Conservation (phyloP, 2,888 invertebrate genomes). For the Plebejus melissa region DNA sequence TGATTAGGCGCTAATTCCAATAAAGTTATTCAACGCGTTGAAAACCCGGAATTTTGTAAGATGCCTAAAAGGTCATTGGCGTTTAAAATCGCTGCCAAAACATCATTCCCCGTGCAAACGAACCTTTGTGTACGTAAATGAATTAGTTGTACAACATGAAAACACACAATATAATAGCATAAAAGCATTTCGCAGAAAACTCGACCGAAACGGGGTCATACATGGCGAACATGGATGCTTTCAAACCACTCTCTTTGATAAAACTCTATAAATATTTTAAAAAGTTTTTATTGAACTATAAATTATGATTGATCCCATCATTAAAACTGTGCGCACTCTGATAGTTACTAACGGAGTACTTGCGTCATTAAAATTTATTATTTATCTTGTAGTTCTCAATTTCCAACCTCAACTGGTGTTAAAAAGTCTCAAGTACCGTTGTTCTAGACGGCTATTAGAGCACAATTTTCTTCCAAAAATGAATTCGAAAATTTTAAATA, state of each 20-base stretch:
- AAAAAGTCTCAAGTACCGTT: neutral
- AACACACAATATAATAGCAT: neutral
- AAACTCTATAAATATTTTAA: neutral
- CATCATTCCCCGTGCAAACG: neutral
- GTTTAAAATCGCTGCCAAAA: neutral
- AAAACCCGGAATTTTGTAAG: neutral
- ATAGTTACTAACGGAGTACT: neutral
- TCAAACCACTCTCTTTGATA: slow-evolving; percentile 7
- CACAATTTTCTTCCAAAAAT: too few species aligned
- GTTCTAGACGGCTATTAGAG: too few species aligned
- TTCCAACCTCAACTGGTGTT: neutral
- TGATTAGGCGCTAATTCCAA: neutral
- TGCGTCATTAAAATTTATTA: neutral
- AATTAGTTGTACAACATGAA: slow-evolving; percentile 10
- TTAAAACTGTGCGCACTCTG: slow-evolving; percentile 3
- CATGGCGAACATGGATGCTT: slow-evolving; percentile 11
- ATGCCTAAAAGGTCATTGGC: neutral
- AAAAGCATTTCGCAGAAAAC: slow-evolving; percentile 7
- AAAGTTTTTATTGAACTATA: slow-evolving; percentile 18
- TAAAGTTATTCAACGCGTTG: neutral
- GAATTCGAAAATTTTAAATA: too few species aligned
- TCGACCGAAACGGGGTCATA: slow-evolving; percentile 5
- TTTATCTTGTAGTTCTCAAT: neutral
- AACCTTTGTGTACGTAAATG: slow-evolving; percentile 16
- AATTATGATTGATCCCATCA: neutral